Percentiles rank a stretch among this genome's conserved stretches.
These are phyloP conservation scores for Drosophila infuscata DNA, from an alignment of 2,888 invertebrate species.

Conservation along the genomic window DNA sequence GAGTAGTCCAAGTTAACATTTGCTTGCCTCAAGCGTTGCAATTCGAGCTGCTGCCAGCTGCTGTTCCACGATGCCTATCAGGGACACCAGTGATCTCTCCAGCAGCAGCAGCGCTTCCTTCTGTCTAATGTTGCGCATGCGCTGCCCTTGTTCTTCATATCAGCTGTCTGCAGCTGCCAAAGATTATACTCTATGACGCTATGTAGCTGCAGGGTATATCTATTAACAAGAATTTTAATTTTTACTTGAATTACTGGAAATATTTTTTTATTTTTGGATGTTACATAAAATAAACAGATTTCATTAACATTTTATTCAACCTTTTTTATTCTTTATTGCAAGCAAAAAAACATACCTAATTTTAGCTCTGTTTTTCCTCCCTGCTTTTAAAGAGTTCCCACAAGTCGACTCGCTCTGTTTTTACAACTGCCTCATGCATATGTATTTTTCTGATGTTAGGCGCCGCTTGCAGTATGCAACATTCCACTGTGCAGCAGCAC, in stretches of 20 bases:
- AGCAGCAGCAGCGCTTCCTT: conserved; percentile 22
- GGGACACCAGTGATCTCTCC: conserved; percentile 32
- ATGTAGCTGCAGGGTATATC: conserved; percentile 5
- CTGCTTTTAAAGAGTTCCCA: not conserved
- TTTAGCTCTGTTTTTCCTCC: not conserved
- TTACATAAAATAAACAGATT: not conserved
- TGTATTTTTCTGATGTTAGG: conserved; percentile 14
- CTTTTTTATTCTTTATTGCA: not conserved
- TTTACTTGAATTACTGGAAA: not conserved
- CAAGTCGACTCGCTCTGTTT: not conserved
- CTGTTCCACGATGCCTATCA: conserved; percentile 40
- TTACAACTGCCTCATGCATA: not conserved
- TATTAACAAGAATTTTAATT: not conserved
- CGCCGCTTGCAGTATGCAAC: conserved; percentile 34
- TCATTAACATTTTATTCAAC: not conserved
- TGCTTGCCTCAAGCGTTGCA: conserved; percentile 31
- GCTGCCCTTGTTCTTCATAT: conserved; percentile 46
- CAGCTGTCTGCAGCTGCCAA: conserved; percentile 18
- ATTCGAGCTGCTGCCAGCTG: conserved; percentile 50
- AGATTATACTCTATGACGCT: conserved; percentile 10
- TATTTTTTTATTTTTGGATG: not conserved
- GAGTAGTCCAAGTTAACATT: conserved; percentile 37
- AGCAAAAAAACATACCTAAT: not conserved
- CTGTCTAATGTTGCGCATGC: conserved; percentile 41
- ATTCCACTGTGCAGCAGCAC: conserved; percentile 40